Evolutionary conservation across 2,888 invertebrate species (phyloP).

Genomic region (Kryphioiulus occultus): DNA sequence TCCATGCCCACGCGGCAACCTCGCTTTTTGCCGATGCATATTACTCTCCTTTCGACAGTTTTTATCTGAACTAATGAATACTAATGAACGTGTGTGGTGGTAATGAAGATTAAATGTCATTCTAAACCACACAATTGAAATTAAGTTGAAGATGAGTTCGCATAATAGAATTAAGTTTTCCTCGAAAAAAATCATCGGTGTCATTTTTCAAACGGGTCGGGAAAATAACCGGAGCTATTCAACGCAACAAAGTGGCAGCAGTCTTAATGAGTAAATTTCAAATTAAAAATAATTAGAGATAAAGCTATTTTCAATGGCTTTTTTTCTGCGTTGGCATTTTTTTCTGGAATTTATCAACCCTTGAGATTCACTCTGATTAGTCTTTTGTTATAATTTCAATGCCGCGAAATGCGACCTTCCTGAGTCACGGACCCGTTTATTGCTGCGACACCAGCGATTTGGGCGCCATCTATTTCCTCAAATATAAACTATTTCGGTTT

Average conservation of each 20-base stretch:
- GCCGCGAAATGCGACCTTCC: neutral
- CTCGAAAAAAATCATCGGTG: neutral
- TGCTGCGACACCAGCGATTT: neutral
- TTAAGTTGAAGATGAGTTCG: conserved; percentile 35
- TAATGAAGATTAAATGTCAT: conserved; percentile 35
- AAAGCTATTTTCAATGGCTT: neutral
- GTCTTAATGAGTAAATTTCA: conserved; percentile 19
- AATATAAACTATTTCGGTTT: neutral
- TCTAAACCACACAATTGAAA: conserved; percentile 35
- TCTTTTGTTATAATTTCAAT: conserved; percentile 6
- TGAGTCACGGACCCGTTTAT: neutral
- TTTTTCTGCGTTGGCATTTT: neutral
- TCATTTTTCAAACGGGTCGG: conserved; percentile 22
- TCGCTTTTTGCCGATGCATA: neutral
- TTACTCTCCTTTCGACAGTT: neutral
- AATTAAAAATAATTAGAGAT: neutral
- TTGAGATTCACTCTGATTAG: neutral
- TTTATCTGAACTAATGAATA: conserved; percentile 18
- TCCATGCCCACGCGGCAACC: neutral
- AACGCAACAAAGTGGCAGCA: neutral
- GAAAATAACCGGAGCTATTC: neutral
- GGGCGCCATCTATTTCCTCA: neutral
- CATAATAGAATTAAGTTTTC: conserved; percentile 18
- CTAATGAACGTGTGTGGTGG: conserved; percentile 17
- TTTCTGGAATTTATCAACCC: neutral